Base-by-base conservation (phyloP, 2,888 invertebrate genomes). In the Chrysopilus asiliformis region DNA sequence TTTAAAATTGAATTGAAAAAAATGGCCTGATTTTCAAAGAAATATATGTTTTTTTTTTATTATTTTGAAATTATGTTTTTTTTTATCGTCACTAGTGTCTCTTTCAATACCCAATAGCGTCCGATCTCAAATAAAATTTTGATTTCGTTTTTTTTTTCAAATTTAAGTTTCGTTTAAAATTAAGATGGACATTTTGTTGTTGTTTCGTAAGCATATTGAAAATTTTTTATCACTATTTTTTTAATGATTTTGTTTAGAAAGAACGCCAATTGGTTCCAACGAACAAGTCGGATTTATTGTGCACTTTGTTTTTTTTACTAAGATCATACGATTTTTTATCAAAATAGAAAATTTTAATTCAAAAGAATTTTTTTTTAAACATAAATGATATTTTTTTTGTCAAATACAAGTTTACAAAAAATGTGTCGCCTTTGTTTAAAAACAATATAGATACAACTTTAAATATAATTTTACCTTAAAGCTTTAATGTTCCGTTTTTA, bases 11-110 rank as follows among this genome's bases (percentile, higher is more conserved):
- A 34, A 24, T 24, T 25, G 10, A 15, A 25, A 25, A 34, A 37
- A 20, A 31, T 34, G 22, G 22, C 22, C 22, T 22, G 22, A 22
- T 22, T 22, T 7, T 28, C 7, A 22, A 22, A 22, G 10, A 22
- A 22, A 22, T 22, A 8, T 22, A 8, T 10, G 7, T 22, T 22
- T 22, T 22, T 10, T 22, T 22, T 22, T 22, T 8, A 22, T 15
- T 13, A n/a, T 28, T 28, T 28, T 30, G 30, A 29, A 29, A 15
- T 16, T 14, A 12, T 12, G 10, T 29, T 29, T 29, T 29, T 29
- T 29, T 22, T 8, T 22, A 15, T 35, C 57, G 62, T 62, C 62
- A 62, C 63, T 62, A 60, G 61, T 62, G 62, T 62, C 64, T 62
- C 64, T 42, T 22, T 35, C 32, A 36, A 36, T 32, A 37, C 40